Conservation (phyloP, 2,888 invertebrate species). For the Aplocera efformata region DNA sequence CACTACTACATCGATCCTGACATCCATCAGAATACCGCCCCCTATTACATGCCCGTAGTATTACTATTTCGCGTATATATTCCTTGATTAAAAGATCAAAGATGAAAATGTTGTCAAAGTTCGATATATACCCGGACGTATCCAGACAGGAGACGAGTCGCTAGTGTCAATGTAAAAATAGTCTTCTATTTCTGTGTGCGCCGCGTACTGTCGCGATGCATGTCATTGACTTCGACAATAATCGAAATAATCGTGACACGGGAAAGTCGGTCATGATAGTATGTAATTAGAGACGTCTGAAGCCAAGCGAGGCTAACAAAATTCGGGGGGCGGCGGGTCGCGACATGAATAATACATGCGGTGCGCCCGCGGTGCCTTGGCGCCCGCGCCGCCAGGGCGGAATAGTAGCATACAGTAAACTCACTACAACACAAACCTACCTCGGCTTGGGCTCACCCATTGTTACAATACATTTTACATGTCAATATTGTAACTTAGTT, state of each 20-base stretch:
- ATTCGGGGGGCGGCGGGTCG: constrained; percentile 72
- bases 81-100: constrained; percentile 8
- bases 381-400: constrained; percentile 51
- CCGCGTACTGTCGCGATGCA: constrained; percentile 39
- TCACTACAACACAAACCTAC: no score
- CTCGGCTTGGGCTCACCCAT: no score
- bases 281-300: constrained; percentile 66
- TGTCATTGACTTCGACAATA: constrained; percentile 54
- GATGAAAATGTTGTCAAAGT: constrained; percentile 6
- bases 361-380: constrained; percentile 34
- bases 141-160: constrained; percentile 22
- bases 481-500: no score
- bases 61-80: constrained; percentile 1
- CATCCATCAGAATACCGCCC: constrained; percentile 42
- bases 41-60: constrained; percentile 6
- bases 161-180: constrained; percentile 29
- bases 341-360: constrained; percentile 72
- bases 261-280: constrained; percentile 65
- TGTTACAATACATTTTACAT: no score
- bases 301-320: constrained; percentile 58
- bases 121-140: constrained; percentile 21
- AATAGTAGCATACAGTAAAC: background rate
- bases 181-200: constrained; percentile 32
- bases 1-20: constrained; percentile 65
- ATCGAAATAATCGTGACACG: constrained; percentile 56